Percentiles rank a stretch among this genome's conserved stretches.
phyloP scores from a whole-genome alignment of 2,888 invertebrate species.

The Pristionchus fissidentatus region DNA sequence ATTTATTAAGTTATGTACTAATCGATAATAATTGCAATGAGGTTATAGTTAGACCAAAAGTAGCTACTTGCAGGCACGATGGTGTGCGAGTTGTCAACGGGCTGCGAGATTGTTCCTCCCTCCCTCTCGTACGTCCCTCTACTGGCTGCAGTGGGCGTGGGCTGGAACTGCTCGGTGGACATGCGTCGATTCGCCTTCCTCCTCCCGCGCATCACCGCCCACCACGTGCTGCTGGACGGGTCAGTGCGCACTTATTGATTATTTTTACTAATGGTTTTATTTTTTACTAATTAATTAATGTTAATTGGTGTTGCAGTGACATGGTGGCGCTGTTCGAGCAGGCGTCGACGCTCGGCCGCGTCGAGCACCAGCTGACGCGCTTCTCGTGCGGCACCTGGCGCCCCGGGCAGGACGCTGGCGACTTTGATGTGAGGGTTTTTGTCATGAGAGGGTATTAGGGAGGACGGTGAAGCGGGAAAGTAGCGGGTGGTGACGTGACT shows the following conservation, averaged over 20 bases:
- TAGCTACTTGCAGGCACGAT: slow-evolving; percentile 58
- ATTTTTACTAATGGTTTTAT: too few species aligned
- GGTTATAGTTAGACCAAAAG: too few species aligned
- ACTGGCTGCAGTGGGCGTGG: slow-evolving; percentile 67
- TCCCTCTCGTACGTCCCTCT: slow-evolving; percentile 68
- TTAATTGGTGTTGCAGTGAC: slow-evolving; percentile 55
- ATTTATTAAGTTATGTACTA: too few species aligned
- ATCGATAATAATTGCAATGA: background rate
- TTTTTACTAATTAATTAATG: background rate
- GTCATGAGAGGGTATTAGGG: too few species aligned
- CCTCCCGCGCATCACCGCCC: slow-evolving; percentile 68
- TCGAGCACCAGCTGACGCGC: slow-evolving; percentile 70
- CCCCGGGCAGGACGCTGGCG: slow-evolving; percentile 48
- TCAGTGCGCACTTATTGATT: slow-evolving; percentile 30
- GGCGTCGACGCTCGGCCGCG: slow-evolving; percentile 66
- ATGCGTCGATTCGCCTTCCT: slow-evolving; percentile 60
- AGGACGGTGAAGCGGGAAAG: too few species aligned
- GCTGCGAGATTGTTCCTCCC: slow-evolving; percentile 72
- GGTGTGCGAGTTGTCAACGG: slow-evolving; percentile 71
- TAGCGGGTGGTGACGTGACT: too few species aligned
- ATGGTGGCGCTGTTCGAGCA: slow-evolving; percentile 70
- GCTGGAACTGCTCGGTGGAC: slow-evolving; percentile 64
- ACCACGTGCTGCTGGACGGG: slow-evolving; percentile 70
- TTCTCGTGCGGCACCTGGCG: slow-evolving; percentile 57
- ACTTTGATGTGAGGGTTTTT: slow-evolving; percentile 37